Conservation (phyloP, 2,797 vertebrate genomes). For the Masticophis lateralis region DNA sequence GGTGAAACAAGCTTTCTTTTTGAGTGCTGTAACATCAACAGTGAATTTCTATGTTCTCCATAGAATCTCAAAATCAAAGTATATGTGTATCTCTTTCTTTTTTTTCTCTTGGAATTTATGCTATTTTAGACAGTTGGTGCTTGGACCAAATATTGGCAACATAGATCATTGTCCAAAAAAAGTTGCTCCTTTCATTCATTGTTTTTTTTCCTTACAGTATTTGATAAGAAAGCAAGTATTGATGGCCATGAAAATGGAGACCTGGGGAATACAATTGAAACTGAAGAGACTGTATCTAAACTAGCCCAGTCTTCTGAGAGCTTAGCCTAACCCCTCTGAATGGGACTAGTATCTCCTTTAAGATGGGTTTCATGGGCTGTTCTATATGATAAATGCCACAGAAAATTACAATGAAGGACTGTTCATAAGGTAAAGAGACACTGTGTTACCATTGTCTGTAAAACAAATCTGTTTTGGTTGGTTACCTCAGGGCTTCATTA, state of each 20-base stretch:
- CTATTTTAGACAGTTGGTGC: neutral
- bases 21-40: neutral
- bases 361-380: conserved; percentile 61
- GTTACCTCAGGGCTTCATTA: conserved; percentile 77
- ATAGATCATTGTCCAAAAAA: neutral
- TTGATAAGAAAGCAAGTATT: conserved; percentile 84
- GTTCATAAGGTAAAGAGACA: conserved; percentile 61
- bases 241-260: conserved; percentile 87
- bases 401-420: conserved; percentile 57
- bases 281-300: conserved; percentile 80
- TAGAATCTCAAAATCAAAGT: neutral
- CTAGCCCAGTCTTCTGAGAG: conserved; percentile 75
- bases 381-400: conserved; percentile 61
- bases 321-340: conserved; percentile 75
- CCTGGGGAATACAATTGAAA: conserved; percentile 77
- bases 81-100: neutral
- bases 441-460: conserved; percentile 66
- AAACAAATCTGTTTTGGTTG: conserved; percentile 52
- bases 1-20: neutral
- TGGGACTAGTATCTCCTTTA: conserved; percentile 53
- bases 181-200: neutral
- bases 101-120: neutral
- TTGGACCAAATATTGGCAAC: neutral
- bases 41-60: neutral
- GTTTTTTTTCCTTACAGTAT: conserved; percentile 70